These are phyloP conservation scores for Lagenorhynchus albirostris DNA, from an alignment of 2,113 vertebrate species.

Conservation along the genomic window DNA sequence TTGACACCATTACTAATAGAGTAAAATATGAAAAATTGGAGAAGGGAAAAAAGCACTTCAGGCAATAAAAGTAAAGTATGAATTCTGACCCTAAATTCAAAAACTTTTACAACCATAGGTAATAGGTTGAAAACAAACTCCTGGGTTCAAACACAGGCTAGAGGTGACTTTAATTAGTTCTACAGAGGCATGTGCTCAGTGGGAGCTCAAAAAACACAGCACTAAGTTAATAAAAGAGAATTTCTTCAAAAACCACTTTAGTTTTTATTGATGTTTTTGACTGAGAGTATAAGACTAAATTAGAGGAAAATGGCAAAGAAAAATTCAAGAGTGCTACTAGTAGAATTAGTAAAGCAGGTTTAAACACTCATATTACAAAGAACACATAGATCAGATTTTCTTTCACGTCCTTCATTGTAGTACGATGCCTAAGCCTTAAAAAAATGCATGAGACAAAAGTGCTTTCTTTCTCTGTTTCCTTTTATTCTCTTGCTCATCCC, in stretches of 20 bases:
- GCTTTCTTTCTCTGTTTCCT: not conserved
- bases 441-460: not conserved
- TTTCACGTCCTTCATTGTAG: not conserved
- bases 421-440: not conserved
- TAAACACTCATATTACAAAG: not conserved
- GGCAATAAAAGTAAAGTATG: not conserved
- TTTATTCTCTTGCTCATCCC: not conserved
- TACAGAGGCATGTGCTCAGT: not conserved
- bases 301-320: not conserved
- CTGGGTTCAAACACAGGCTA: not conserved
- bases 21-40: not conserved
- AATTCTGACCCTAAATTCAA: slow-evolving; percentile 11
- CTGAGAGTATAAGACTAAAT: not conserved
- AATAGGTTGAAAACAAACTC: not conserved
- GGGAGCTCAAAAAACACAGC: not conserved
- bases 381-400: not conserved
- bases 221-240: not conserved
- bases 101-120: not conserved
- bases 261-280: slow-evolving; percentile 13
- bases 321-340: not conserved
- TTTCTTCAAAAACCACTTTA: not conserved
- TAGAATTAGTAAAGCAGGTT: not conserved
- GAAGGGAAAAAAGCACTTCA: not conserved
- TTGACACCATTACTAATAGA: not conserved
- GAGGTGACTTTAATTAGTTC: not conserved